phyloP scores from a whole-genome alignment of 2,888 invertebrate genomes.

The Diarsia rubi region DNA sequence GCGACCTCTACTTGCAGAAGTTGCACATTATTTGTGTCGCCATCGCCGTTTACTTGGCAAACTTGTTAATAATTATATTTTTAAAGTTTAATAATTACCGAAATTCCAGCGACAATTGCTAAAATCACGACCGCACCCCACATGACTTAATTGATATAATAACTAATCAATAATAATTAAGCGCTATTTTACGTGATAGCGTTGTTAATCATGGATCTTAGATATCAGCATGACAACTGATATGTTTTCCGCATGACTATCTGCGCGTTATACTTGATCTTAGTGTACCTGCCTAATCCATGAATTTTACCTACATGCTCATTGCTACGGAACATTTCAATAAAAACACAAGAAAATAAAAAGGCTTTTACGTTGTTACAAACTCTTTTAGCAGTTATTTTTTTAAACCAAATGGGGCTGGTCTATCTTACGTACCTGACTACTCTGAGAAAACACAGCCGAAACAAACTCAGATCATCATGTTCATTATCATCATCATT shows the following conservation, averaged over 20 bases:
- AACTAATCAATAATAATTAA: constrained; percentile 32
- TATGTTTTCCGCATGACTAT: not conserved
- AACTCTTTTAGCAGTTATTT: no score
- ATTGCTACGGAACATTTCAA: no score
- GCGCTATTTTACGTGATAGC: constrained; percentile 22
- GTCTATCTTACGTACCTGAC: no score
- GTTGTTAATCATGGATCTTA: not conserved
- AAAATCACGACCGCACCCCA: constrained; percentile 71
- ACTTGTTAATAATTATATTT: not conserved
- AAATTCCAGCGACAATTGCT: constrained; percentile 64
- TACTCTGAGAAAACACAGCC: no score
- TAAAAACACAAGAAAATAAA: not conserved
- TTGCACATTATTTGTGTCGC: not conserved
- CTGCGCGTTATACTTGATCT: not conserved
- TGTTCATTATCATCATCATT: no score
- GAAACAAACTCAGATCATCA: no score
- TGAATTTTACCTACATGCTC: not conserved
- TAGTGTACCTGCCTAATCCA: not conserved
- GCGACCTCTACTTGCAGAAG: not conserved
- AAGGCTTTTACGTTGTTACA: no score
- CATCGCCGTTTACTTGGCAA: not conserved
- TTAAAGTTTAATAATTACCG: constrained; percentile 67
- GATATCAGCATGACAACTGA: not conserved
- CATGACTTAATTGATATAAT: constrained; percentile 35
- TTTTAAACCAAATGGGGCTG: no score